Evolutionary conservation across 2,113 vertebrate species (phyloP).

Genomic region (Lagenorhynchus albirostris): DNA sequence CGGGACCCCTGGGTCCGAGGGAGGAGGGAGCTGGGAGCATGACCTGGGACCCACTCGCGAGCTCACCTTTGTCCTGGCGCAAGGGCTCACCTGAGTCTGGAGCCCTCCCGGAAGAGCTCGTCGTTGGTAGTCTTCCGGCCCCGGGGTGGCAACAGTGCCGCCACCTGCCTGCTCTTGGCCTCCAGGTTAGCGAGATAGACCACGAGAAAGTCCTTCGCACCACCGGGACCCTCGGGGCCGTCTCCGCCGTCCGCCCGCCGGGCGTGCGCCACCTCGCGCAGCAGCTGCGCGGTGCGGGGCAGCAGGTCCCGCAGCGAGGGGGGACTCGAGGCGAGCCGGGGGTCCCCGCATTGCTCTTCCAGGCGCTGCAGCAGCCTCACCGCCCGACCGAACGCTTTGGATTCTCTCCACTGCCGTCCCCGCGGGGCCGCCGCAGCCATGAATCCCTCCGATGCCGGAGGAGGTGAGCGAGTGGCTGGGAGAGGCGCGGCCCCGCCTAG

Average conservation of each 20-base stretch:
- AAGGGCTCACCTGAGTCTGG: constrained; percentile 83
- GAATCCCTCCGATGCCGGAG: constrained; percentile 66
- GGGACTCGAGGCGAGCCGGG: constrained; percentile 78
- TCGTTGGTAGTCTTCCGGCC: constrained; percentile 75
- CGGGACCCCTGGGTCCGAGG: neutral
- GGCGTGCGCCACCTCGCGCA: constrained; percentile 79
- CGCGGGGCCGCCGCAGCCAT: constrained; percentile 24
- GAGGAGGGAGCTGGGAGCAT: neutral
- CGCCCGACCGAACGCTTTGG: constrained; percentile 24
- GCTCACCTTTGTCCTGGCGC: too few species aligned
- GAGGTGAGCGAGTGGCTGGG: constrained; percentile 72
- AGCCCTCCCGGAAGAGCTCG: constrained; percentile 85
- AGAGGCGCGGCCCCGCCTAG: constrained; percentile 75
- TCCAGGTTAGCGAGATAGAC: constrained; percentile 85
- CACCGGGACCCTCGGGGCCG: constrained; percentile 57
- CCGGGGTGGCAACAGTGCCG: constrained; percentile 76
- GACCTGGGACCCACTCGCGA: neutral
- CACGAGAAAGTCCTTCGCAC: constrained; percentile 75
- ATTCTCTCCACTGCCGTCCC: neutral
- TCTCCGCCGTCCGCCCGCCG: constrained; percentile 20
- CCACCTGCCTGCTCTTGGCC: constrained; percentile 83
- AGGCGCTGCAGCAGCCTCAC: constrained; percentile 81
- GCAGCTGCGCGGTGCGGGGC: constrained; percentile 69
- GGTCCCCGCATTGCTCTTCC: constrained; percentile 74
- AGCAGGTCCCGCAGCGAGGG: constrained; percentile 87